Evolutionary conservation across 2,888 invertebrate genomes (phyloP).

Genomic region (Caenorhabditis sp.): DNA sequence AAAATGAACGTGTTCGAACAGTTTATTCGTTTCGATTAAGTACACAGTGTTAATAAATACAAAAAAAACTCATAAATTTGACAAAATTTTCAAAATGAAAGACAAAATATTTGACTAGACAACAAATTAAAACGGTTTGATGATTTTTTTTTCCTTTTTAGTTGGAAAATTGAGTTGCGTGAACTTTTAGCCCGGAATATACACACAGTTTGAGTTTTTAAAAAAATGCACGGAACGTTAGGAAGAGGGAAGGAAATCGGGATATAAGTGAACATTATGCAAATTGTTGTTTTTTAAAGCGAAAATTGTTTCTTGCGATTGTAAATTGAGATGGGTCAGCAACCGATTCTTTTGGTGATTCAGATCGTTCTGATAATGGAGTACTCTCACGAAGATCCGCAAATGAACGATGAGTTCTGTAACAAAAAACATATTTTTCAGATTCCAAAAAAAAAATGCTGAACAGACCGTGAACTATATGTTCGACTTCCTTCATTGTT

Average conservation of each 20-base stretch:
- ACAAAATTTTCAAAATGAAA: constrained; percentile 17
- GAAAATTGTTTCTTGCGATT: too few species aligned
- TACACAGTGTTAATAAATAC: neutral
- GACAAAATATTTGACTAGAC: constrained; percentile 28
- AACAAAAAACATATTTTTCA: neutral
- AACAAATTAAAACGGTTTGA: neutral
- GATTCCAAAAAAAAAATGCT: neutral
- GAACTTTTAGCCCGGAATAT: neutral
- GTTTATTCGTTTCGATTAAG: neutral
- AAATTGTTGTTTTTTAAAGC: neutral
- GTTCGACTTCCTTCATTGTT: constrained; percentile 1
- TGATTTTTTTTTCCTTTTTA: constrained; percentile 1
- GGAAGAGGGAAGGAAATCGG: neutral
- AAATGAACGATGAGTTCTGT: constrained; percentile 38
- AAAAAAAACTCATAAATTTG: constrained; percentile 8
- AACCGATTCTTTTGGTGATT: constrained; percentile 26
- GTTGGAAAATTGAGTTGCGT: constrained; percentile 7
- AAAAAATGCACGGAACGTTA: neutral
- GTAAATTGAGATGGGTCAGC: constrained; percentile 36
- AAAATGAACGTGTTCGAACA: neutral
- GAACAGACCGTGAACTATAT: constrained; percentile 35
- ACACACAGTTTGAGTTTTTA: constrained; percentile 1
- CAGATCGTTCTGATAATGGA: constrained; percentile 36
- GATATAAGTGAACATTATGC: constrained; percentile 4
- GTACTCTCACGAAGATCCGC: constrained; percentile 41